phyloP scores from a whole-genome alignment of 2,113 vertebrate genomes.

The Oncorhynchus nerka region DNA sequence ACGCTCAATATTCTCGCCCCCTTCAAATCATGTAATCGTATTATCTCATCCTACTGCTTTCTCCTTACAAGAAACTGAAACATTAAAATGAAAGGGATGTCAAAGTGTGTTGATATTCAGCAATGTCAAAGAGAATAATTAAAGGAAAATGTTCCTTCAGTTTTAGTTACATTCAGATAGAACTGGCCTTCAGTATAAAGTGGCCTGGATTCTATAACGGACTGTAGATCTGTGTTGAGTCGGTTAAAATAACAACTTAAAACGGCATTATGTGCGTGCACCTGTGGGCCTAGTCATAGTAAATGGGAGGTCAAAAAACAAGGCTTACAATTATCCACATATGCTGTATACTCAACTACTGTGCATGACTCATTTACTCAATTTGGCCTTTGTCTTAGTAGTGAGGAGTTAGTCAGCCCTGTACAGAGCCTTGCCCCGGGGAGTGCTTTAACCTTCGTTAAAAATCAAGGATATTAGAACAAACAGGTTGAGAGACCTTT shows the following conservation, averaged over 20 bases:
- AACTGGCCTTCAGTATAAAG: neutral
- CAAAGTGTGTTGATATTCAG: neutral
- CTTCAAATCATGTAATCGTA: neutral
- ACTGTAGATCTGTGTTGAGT: neutral
- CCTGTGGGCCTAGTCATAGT: neutral
- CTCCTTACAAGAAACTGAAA: neutral
- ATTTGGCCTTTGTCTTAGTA: conserved; percentile 2
- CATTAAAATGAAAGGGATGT: neutral
- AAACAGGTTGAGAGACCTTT: conserved; percentile 3
- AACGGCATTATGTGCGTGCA: neutral
- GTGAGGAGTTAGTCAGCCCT: conserved; percentile 6
- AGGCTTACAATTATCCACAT: neutral
- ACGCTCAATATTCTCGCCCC: too few species aligned
- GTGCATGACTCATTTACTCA: conserved; percentile 21
- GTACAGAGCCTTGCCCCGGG: neutral
- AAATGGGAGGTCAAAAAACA: conserved; percentile 2
- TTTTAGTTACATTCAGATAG: neutral
- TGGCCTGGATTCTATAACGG: neutral
- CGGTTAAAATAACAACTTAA: neutral
- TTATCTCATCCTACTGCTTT: neutral
- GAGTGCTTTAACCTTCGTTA: conserved; percentile 20
- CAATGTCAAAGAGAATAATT: neutral
- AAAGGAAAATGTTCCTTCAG: neutral
- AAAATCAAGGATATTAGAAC: conserved; percentile 10
- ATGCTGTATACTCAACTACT: conserved; percentile 1